These are phyloP conservation scores for Puffinus mauretanicus DNA, from an alignment of 2,113 vertebrate genomes.

Conservation along the genomic window DNA sequence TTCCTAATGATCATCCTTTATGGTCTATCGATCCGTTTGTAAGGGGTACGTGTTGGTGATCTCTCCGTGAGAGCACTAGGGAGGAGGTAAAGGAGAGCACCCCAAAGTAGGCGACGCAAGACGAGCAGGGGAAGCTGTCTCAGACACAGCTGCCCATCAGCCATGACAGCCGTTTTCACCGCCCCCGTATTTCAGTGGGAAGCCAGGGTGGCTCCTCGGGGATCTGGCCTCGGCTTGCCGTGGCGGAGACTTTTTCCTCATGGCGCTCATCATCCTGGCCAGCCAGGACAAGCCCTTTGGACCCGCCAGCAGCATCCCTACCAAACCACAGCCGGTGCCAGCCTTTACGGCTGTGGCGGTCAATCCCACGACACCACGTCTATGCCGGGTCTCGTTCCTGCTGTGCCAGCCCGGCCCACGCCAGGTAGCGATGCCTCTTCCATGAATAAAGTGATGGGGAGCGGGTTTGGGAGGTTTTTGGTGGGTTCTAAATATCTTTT, in stretches of 20 bases:
- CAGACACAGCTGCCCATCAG: not conserved
- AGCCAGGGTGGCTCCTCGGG: not conserved
- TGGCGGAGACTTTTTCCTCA: not conserved
- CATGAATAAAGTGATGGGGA: not conserved
- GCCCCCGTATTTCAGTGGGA: fast-evolving
- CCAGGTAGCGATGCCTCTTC: not conserved
- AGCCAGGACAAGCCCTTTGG: not conserved
- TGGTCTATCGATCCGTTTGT: slow-evolving; percentile 49
- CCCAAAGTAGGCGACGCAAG: not conserved
- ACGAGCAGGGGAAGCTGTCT: not conserved
- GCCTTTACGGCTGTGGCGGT: fast-evolving
- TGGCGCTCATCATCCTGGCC: not conserved
- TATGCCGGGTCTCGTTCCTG: not conserved
- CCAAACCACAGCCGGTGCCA: not conserved
- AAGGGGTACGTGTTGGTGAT: slow-evolving; percentile 26
- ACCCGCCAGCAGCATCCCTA: not conserved
- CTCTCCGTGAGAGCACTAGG: slow-evolving; percentile 37
- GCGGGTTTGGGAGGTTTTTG: not conserved
- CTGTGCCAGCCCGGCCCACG: not conserved
- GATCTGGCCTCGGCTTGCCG: not conserved
- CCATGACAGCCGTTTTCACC: not conserved
- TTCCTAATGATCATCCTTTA: slow-evolving; percentile 65
- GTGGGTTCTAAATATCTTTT: not conserved
- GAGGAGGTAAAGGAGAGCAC: not conserved
- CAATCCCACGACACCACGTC: fast-evolving